These are phyloP conservation scores for Formica selysi DNA, from an alignment of 1,140 invertebrate species.

Conservation along the genomic window DNA sequence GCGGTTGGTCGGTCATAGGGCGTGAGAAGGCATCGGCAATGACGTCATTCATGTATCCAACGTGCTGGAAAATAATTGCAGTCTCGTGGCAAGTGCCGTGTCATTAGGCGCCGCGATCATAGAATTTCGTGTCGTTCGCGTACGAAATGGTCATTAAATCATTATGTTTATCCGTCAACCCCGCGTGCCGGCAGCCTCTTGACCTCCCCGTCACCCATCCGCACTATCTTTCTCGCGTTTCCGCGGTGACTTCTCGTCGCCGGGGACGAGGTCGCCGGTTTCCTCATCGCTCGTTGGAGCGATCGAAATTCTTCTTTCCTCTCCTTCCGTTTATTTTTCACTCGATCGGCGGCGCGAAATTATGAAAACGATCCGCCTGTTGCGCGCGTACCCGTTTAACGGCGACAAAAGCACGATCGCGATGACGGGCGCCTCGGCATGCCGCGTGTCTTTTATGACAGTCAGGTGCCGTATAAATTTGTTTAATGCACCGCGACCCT, in stretches of 20 bases:
- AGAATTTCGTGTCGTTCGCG: constrained; percentile 85
- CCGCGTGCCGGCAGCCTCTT: constrained; percentile 83
- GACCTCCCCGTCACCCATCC: constrained; percentile 73
- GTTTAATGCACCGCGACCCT: constrained; percentile 75
- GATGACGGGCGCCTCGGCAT: constrained; percentile 66
- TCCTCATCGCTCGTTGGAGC: constrained; percentile 51
- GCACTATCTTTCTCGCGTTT: constrained; percentile 50
- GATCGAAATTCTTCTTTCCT: constrained; percentile 17
- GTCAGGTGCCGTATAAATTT: constrained; percentile 76
- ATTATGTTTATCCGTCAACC: constrained; percentile 86
- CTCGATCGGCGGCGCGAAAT: constrained; percentile 45
- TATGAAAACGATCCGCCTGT: constrained; percentile 55
- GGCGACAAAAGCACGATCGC: constrained; percentile 71
- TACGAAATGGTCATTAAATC: constrained; percentile 86
- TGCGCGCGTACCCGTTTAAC: constrained; percentile 49
- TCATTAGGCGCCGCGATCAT: constrained; percentile 84
- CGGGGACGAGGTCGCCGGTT: constrained; percentile 9
- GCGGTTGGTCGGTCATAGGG: constrained; percentile 81
- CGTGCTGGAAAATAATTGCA: constrained; percentile 85
- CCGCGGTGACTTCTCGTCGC: constrained; percentile 54
- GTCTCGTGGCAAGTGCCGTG: constrained; percentile 84
- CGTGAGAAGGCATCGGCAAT: constrained; percentile 82
- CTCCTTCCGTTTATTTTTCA: constrained; percentile 16
- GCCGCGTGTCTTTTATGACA: constrained; percentile 77
- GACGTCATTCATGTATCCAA: constrained; percentile 83